A percentile compares a stretch with the other conserved stretches of the same genome.
phyloP scores from a whole-genome alignment of 2,113 vertebrate genomes.

The Nicator chloris region DNA sequence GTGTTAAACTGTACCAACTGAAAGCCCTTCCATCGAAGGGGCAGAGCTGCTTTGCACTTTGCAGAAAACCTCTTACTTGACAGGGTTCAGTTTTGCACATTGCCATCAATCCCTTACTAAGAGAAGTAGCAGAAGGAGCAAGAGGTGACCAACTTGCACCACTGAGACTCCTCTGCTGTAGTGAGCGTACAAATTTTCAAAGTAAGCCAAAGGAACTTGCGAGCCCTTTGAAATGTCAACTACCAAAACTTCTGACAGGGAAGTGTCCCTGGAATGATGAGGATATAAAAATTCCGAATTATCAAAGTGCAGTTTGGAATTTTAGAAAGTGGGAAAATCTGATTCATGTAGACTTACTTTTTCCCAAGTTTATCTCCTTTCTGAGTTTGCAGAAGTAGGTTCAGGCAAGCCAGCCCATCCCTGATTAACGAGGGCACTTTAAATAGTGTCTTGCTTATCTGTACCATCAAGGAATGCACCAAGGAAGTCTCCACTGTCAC shows the following conservation, averaged over 20 bases:
- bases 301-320: not conserved
- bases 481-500: conserved; percentile 82
- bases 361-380: conserved; percentile 75
- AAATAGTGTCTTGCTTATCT: conserved; percentile 80
- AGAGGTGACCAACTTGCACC: not conserved
- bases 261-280: not conserved
- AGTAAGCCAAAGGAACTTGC: not conserved
- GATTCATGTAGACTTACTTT: conserved; percentile 74
- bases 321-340: not conserved
- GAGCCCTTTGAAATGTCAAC: not conserved
- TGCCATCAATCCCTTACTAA: not conserved
- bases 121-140: not conserved
- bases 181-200: not conserved
- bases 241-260: not conserved
- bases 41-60: not conserved
- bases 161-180: not conserved
- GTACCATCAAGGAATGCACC: conserved; percentile 79
- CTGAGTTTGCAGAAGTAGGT: conserved; percentile 91
- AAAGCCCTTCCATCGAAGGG: not conserved
- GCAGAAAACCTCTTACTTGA: not conserved
- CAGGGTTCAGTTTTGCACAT: not conserved
- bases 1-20: not conserved
- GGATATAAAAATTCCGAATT: not conserved
- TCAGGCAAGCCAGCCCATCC: conserved; percentile 86
- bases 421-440: conserved; percentile 72